Evolutionary conservation across 2,797 vertebrate species (phyloP).

Genomic region (Lepilemur ruficaudatus): DNA sequence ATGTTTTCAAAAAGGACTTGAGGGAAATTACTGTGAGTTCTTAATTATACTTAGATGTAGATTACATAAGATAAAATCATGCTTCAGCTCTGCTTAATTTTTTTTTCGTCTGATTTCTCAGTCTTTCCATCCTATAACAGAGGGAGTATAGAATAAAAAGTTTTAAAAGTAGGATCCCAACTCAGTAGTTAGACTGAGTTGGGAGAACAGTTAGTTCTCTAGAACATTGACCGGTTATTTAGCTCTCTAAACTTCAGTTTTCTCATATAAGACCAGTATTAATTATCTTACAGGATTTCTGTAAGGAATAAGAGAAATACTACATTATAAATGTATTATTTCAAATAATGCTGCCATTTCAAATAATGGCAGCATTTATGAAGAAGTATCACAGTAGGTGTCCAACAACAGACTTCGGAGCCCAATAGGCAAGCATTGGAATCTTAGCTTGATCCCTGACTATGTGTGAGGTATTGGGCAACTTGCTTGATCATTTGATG

Average conservation of each 20-base stretch:
- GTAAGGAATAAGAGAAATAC: not conserved
- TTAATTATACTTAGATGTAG: constrained; percentile 68
- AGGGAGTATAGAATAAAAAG: not conserved
- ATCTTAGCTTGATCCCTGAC: not conserved
- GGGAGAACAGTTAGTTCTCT: not conserved
- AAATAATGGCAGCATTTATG: not conserved
- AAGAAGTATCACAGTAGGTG: not conserved
- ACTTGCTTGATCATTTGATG: not conserved
- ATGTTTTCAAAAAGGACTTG: constrained; percentile 66
- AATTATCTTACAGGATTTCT: not conserved
- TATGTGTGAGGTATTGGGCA: not conserved
- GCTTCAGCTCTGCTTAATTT: not conserved
- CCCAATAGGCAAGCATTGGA: not conserved
- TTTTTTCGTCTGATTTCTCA: not conserved
- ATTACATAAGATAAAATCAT: constrained; percentile 39
- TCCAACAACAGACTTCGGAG: too few species aligned
- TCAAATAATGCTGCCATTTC: not conserved
- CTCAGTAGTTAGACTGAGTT: not conserved
- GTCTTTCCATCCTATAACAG: not conserved
- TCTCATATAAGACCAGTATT: not conserved
- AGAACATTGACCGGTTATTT: not conserved
- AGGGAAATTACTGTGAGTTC: constrained; percentile 68
- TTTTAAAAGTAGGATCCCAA: not conserved
- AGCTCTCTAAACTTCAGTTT: not conserved
- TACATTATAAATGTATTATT: not conserved